Conservation (phyloP, 2,888 invertebrate species). For the Globia sparganii region DNA sequence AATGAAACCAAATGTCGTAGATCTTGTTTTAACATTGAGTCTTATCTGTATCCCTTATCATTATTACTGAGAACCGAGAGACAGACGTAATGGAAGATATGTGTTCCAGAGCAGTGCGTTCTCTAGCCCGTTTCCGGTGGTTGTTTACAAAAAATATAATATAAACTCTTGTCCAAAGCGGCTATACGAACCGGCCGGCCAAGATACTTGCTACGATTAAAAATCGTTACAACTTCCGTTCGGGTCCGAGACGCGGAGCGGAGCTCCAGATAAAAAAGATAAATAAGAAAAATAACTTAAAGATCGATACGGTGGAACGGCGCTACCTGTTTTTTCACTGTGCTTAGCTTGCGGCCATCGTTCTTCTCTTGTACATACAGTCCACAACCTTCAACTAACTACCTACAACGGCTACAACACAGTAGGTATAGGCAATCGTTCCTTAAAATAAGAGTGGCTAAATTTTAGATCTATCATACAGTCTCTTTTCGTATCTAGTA, state of each 20-base stretch:
- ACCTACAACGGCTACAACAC: constrained; percentile 14
- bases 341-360: constrained; percentile 80
- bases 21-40: constrained; percentile 73
- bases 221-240: constrained; percentile 91
- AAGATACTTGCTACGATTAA: constrained; percentile 89
- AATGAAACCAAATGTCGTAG: constrained; percentile 70
- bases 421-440: constrained; percentile 31
- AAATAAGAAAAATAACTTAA: constrained; percentile 89
- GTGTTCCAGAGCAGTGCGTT: constrained; percentile 86
- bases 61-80: constrained; percentile 83
- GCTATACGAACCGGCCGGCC: constrained; percentile 82
- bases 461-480: not conserved
- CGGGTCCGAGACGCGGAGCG: constrained; percentile 83
- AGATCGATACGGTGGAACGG: constrained; percentile 89
- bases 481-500: not conserved
- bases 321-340: constrained; percentile 89
- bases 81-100: constrained; percentile 88
- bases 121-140: constrained; percentile 88
- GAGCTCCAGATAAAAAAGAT: constrained; percentile 88
- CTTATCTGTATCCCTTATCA: constrained; percentile 85
- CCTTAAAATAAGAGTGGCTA: constrained; percentile 1
- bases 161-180: constrained; percentile 85
- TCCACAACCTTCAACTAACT: constrained; percentile 42
- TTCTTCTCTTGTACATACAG: constrained; percentile 64
- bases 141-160: constrained; percentile 88